Conservation (phyloP, 2,888 invertebrate species). For the Melipona beecheii region DNA sequence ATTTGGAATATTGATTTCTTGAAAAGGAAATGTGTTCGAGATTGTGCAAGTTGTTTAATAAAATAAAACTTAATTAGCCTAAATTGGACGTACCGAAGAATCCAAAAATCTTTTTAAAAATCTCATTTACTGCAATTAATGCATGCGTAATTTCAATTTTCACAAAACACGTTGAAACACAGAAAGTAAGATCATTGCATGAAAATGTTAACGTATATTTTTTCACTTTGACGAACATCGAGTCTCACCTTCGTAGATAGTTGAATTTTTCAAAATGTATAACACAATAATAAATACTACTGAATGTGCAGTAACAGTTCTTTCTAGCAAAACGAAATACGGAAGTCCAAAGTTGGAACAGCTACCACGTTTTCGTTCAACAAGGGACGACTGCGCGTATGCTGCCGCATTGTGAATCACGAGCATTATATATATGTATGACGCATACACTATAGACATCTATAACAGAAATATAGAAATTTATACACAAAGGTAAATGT, state of each 20-base stretch:
- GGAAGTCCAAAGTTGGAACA: background rate
- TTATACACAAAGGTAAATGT: background rate
- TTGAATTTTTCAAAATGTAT: background rate
- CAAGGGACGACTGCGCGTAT: constrained; percentile 36
- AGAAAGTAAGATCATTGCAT: background rate
- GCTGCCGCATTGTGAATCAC: constrained; percentile 21
- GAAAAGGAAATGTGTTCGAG: constrained; percentile 58
- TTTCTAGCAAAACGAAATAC: background rate
- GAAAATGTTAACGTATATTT: background rate
- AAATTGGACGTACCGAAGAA: background rate
- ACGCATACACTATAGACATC: background rate
- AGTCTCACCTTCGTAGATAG: constrained; percentile 33
- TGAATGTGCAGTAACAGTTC: background rate
- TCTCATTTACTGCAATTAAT: background rate
- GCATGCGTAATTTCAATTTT: background rate
- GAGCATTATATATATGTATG: background rate
- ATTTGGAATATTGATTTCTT: constrained; percentile 72
- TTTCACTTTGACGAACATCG: background rate
- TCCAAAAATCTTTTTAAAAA: background rate
- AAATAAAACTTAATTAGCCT: background rate
- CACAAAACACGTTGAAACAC: background rate
- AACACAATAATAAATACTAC: constrained; percentile 5
- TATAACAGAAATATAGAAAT: background rate
- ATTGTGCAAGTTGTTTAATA: constrained; percentile 5
- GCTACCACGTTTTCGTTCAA: constrained; percentile 46